phyloP scores from a whole-genome alignment of 1,140 invertebrate genomes.

The Lucilia cuprina region DNA sequence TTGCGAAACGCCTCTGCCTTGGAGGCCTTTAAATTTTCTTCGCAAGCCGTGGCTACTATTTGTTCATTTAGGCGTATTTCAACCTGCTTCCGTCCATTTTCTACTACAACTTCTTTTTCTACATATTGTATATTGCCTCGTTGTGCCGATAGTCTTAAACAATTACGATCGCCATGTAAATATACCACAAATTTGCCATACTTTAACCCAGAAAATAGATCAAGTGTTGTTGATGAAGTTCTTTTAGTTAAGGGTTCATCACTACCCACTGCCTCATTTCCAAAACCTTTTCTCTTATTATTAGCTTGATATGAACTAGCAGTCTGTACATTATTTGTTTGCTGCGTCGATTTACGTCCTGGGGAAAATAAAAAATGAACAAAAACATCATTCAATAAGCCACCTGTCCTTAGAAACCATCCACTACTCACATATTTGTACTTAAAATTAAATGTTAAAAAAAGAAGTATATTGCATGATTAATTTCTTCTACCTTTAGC shows the following conservation, averaged over 20 bases:
- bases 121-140: conserved; percentile 43
- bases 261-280: not conserved
- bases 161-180: conserved; percentile 49
- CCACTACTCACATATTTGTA: conserved; percentile 39
- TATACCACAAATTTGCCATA: conserved; percentile 40
- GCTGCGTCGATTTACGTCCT: conserved; percentile 33
- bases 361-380: not conserved
- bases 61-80: conserved; percentile 59
- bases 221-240: not conserved
- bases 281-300: conserved; percentile 19
- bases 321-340: not conserved
- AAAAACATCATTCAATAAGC: not conserved
- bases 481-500: conserved; percentile 67
- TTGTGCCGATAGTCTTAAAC: conserved; percentile 47
- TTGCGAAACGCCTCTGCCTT: conserved; percentile 62
- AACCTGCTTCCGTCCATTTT: conserved; percentile 9
- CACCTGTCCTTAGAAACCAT: not conserved
- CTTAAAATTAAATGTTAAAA: conserved; percentile 35
- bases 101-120: conserved; percentile 37
- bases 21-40: conserved; percentile 60
- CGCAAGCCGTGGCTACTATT: conserved; percentile 50
- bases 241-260: not conserved
- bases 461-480: conserved; percentile 18
- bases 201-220: conserved; percentile 37
- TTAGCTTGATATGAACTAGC: not conserved